A percentile compares a stretch with the other conserved stretches of the same genome.
Evolutionary conservation across 2,888 invertebrate genomes (phyloP).

Genomic region (Notodonta ziczac): DNA sequence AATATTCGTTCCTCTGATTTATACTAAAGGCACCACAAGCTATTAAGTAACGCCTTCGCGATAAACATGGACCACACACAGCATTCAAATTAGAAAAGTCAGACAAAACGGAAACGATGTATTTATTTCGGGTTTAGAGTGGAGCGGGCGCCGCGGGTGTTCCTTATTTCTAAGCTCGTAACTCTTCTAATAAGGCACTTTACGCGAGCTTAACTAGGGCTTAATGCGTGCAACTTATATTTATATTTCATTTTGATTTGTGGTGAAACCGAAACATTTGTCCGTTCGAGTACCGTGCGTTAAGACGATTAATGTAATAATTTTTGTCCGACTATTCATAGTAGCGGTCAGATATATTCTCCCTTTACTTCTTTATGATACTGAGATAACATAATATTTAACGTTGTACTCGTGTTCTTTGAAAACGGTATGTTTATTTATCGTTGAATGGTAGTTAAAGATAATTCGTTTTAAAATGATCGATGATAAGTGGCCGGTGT

Average conservation of each 20-base stretch:
- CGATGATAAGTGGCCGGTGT: constrained; percentile 50
- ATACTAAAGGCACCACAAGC: constrained; percentile 54
- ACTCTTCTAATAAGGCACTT: constrained; percentile 78
- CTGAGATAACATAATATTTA: constrained; percentile 33
- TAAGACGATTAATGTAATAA: constrained; percentile 67
- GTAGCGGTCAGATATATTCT: constrained; percentile 39
- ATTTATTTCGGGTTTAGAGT: constrained; percentile 71
- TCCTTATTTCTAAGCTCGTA: constrained; percentile 73
- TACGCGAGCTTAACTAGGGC: constrained; percentile 73
- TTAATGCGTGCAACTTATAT: constrained; percentile 69
- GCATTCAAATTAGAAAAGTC: constrained; percentile 76
- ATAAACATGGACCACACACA: constrained; percentile 76
- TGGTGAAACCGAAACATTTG: constrained; percentile 65
- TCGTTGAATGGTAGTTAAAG: constrained; percentile 50
- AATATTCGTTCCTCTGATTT: constrained; percentile 54
- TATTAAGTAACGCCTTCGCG: constrained; percentile 65
- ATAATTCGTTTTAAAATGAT: constrained; percentile 63
- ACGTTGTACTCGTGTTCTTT: constrained; percentile 25
- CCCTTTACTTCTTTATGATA: constrained; percentile 31
- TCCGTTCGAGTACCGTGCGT: constrained; percentile 54
- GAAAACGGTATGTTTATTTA: constrained; percentile 39
- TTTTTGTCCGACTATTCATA: constrained; percentile 45
- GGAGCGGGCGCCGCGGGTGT: constrained; percentile 72
- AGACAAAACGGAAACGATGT: constrained; percentile 76
- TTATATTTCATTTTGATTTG: constrained; percentile 78